Percentiles rank a stretch among this genome's conserved stretches.
phyloP scores from a whole-genome alignment of 2,888 invertebrate species.

The Acholoe squamosa region DNA sequence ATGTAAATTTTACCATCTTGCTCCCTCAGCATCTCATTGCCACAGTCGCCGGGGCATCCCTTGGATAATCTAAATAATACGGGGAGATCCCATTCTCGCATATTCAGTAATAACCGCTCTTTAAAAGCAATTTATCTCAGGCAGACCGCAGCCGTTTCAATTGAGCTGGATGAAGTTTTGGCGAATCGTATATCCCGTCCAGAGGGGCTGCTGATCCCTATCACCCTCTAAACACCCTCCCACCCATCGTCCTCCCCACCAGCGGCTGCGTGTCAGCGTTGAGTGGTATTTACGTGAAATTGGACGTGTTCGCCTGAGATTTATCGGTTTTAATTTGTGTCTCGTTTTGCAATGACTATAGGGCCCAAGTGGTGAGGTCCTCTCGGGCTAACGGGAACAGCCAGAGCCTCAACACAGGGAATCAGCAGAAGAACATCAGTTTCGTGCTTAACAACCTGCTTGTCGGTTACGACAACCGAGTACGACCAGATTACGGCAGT shows the following conservation, averaged over 20 bases:
- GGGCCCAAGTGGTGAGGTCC: constrained; percentile 7
- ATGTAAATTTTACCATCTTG: background rate
- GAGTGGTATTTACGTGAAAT: background rate
- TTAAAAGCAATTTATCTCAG: background rate
- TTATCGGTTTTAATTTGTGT: constrained; percentile 1
- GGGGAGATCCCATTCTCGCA: background rate
- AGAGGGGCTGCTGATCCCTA: background rate
- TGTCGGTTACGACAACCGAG: constrained; percentile 63
- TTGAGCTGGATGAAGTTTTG: background rate
- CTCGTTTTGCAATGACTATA: background rate
- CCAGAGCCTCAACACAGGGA: background rate
- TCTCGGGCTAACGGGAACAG: background rate
- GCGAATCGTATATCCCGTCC: background rate
- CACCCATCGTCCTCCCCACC: background rate
- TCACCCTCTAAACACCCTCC: background rate
- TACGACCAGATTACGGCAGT: constrained; percentile 63
- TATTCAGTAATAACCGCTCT: background rate
- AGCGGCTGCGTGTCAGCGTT: background rate
- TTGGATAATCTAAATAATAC: background rate
- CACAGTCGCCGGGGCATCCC: background rate
- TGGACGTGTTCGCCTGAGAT: constrained; percentile 24
- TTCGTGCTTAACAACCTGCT: constrained; percentile 64
- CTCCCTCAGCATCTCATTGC: background rate
- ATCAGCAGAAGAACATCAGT: constrained; percentile 53
- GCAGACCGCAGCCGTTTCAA: background rate